phyloP scores from a whole-genome alignment of 2,113 vertebrate genomes.

The Equus przewalskii region DNA sequence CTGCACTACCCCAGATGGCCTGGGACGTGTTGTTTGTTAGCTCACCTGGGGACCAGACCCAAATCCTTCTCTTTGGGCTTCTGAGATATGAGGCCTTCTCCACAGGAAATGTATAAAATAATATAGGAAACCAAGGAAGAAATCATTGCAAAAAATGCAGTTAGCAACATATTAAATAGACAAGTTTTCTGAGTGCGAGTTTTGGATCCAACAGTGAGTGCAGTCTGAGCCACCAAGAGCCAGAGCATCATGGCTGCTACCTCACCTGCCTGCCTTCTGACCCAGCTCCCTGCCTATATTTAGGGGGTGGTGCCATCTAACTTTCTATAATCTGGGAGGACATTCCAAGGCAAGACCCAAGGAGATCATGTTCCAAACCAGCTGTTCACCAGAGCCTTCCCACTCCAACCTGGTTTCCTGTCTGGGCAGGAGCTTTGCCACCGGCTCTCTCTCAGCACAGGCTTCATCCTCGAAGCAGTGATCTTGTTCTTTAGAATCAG shows the following conservation, averaged over 20 bases:
- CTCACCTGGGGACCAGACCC: neutral
- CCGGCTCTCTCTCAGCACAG: neutral
- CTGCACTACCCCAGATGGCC: neutral
- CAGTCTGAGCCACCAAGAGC: neutral
- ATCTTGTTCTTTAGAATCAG: neutral
- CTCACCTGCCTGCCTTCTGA: neutral
- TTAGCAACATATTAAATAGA: constrained; percentile 11
- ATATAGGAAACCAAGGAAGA: neutral
- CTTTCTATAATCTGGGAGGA: neutral
- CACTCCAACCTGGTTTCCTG: neutral
- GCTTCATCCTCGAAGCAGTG: neutral
- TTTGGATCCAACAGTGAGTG: constrained; percentile 6
- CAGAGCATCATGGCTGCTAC: neutral
- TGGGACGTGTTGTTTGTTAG: neutral
- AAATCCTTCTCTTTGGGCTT: neutral
- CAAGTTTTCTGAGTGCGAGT: constrained; percentile 11
- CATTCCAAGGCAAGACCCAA: neutral
- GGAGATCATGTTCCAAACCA: neutral
- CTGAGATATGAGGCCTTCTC: constrained; percentile 4
- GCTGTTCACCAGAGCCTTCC: neutral
- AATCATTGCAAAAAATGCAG: constrained; percentile 28
- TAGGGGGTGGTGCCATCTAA: neutral
- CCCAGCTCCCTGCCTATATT: neutral
- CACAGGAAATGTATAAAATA: constrained; percentile 55
- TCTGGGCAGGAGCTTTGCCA: neutral